Evolutionary conservation across 2,888 invertebrate genomes (phyloP), one percentile per base, ranked within the genome.

Genomic region (Melanotus villosus): DNA sequence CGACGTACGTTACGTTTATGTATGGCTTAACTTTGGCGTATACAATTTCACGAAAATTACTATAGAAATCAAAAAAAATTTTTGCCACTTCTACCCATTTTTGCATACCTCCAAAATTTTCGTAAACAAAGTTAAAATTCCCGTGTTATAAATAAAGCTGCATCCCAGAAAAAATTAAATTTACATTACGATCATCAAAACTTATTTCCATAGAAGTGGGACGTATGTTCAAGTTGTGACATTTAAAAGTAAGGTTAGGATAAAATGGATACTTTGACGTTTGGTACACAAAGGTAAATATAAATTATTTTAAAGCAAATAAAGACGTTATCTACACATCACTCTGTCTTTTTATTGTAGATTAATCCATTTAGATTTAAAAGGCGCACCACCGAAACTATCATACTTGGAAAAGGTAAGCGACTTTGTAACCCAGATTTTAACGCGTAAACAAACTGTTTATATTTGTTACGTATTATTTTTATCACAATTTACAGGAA

Each of bases 281-380:
- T 85, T 76, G 85, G 85, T 60, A 84, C 86, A 70, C 86, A 86
- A 76, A 86, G 86, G 86, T 86, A 84, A 83, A 77, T 80, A 59
- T 66, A 16, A 43, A 18, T 41, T 1, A 1, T 47, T 21, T 7
- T n/a, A 6, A 23, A 12, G 47, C 34, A 2, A 10, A n/a, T 7
- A 16, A 18, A 1, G 7, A 7, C 23, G n/a, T 23, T 23, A 16
- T 41, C 19, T 21, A 14, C 16, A 50, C 1, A 1, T 18, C 7
- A 2, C 1, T 14, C 19, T 30, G 32, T 30, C 2, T 32, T 2
- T 30, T 32, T 52, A 9, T 72, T 73, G 19, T 59, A 82, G 81
- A 68, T 81, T 93, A 70, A 89, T 93, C 63, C 93, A 93, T 82
- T 85, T 93, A 73, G 93, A 93, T 83, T 81, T 93, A 65, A 93